phyloP scores from a whole-genome alignment of 2,797 vertebrate species.

The Enoplosus armatus region DNA sequence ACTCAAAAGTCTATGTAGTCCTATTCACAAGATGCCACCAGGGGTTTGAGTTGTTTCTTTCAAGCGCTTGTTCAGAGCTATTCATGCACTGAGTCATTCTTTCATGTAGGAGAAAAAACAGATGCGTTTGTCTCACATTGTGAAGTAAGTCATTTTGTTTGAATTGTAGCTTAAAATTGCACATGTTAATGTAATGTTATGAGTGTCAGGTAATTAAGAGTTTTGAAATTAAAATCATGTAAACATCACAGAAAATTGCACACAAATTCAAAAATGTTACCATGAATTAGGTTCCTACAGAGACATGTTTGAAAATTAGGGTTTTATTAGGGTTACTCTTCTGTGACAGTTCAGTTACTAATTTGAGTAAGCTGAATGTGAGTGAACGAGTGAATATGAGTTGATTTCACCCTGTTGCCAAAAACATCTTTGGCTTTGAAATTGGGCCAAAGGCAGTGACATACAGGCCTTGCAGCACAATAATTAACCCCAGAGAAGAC shows the following conservation, averaged over 20 bases:
- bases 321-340: neutral
- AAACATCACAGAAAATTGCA: neutral
- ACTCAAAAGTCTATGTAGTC: slow-evolving; percentile 1
- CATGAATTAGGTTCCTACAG: neutral
- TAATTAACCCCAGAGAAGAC: slow-evolving; percentile 43
- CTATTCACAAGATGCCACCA: neutral
- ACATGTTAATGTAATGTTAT: too few relatives aligned
- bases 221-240: neutral
- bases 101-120: neutral
- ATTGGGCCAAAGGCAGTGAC: slow-evolving; percentile 17
- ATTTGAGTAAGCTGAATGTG: neutral
- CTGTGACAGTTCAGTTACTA: neutral
- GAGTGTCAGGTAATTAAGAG: neutral
- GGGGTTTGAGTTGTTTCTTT: neutral
- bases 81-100: neutral
- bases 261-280: neutral
- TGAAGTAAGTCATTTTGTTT: neutral
- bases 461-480: neutral
- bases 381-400: neutral
- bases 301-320: neutral
- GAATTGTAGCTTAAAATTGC: neutral
- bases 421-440: slow-evolving; percentile 29
- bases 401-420: slow-evolving; percentile 10
- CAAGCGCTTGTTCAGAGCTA: neutral
- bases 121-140: neutral